Conservation (phyloP, 92 coral and sea anemone species). For the Parazoanthus darwini region DNA sequence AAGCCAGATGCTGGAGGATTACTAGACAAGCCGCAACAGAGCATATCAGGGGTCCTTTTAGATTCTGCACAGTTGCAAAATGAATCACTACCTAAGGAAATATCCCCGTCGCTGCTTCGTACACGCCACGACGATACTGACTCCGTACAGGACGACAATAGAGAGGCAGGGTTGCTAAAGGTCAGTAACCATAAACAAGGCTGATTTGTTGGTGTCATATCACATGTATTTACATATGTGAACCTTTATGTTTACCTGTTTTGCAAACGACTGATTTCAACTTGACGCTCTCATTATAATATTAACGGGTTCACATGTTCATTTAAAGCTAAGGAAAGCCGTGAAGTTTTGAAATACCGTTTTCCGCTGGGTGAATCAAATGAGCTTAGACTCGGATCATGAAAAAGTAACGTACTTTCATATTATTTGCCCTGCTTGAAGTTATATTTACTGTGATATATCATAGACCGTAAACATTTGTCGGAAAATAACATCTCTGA, state of each 20-base stretch:
- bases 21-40: background rate
- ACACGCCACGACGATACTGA: background rate
- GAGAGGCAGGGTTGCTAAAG: background rate
- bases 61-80: background rate
- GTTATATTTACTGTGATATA: no score
- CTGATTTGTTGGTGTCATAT: background rate
- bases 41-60: background rate
- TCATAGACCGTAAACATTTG: no score
- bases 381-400: no score
- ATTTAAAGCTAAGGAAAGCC: no score
- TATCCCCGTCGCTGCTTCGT: background rate
- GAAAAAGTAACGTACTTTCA: no score
- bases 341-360: no score
- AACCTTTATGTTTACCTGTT: no score
- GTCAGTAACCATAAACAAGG: background rate
- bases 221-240: background rate
- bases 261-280: no score
- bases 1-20: background rate
- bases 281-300: background rate
- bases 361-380: no score
- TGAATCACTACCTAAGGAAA: background rate
- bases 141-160: background rate
- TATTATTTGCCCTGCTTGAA: no score
- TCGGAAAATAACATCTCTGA: no score
- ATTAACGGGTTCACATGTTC: no score